Evolutionary conservation across 2,888 invertebrate species (phyloP).

Genomic region (Noctua janthina): DNA sequence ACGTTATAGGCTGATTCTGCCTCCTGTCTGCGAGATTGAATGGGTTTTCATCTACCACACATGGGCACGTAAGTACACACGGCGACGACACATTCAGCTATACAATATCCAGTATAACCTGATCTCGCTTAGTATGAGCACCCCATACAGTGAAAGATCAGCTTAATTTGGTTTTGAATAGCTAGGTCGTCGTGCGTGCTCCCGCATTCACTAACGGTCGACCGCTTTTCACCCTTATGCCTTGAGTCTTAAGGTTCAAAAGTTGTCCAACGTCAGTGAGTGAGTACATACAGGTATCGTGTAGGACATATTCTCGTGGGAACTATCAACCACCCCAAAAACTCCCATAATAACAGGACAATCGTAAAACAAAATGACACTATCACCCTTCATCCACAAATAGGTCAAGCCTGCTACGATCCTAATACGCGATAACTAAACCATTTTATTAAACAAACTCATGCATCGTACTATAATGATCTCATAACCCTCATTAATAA

Average conservation of each 20-base stretch:
- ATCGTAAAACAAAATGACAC: slow-evolving; percentile 27
- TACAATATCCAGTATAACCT: too few species aligned
- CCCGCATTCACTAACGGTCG: too few species aligned
- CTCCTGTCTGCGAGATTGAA: not conserved
- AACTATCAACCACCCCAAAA: not conserved
- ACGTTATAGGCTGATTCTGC: too few species aligned
- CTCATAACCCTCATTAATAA: slow-evolving; percentile 60
- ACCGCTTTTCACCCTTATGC: too few species aligned
- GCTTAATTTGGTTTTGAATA: too few species aligned
- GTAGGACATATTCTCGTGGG: not conserved
- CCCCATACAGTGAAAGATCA: too few species aligned
- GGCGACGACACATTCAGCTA: too few species aligned
- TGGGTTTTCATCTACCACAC: not conserved
- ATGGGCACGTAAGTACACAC: not conserved
- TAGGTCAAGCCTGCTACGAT: slow-evolving; percentile 48
- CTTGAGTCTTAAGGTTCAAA: too few species aligned
- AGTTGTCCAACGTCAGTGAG: too few species aligned
- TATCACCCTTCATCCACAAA: slow-evolving; percentile 38
- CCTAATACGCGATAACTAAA: slow-evolving; percentile 49
- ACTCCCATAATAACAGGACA: not conserved
- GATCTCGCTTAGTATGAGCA: too few species aligned
- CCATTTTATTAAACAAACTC: slow-evolving; percentile 55
- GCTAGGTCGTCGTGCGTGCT: too few species aligned
- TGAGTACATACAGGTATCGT: not conserved
- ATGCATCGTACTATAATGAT: slow-evolving; percentile 51